Evolutionary conservation across 2,888 invertebrate genomes (phyloP), one percentile per base, ranked within the genome.

Genomic region (Drosophila mercatorum): DNA sequence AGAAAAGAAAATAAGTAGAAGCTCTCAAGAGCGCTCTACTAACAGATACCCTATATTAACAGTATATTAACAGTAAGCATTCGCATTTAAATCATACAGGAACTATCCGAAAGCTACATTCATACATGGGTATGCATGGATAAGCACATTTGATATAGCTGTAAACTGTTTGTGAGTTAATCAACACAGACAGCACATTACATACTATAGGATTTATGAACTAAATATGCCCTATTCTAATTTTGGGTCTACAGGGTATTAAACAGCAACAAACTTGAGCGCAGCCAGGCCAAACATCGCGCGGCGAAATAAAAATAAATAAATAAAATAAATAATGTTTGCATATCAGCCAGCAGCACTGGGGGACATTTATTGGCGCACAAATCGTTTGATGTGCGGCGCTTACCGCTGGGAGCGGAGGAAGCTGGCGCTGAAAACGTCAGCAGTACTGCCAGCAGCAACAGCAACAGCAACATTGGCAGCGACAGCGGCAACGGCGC

Each of bases 341-440:
- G 88, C 88, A 87, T 89, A 86, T 86, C 86, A 83, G 89, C 58
- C 73, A 78, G 68, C 88, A 74, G 76, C 68, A 80, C 74, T 77
- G 76, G 81, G 87, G 82, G 89, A 87, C 89, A 84, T 83, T 89
- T 83, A 86, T 86, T 86, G 81, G 86, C 89, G 83, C 88, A 85
- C 68, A 88, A 85, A 86, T 86, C 88, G 79, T 86, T 86, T 86
- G 89, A 86, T 86, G 82, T 86, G 88, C 82, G 76, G 80, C 81
- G 81, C 66, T 77, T 68, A 69, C 70, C 62, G 72, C 68, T 81
- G 80, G 68, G 69, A 77, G 74, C 70, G 67, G 78, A 79, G 65
- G 80, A 79, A 69, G 68, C 81, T 73, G 78, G 70, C 66, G 81
- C 65, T 78, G 74, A 66, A 74, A 67, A 81, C 74, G 72, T 72